Evolutionary conservation across 2,797 vertebrate species (phyloP), one percentile per base, ranked within the genome.

Genomic region (Podarcis lilfordi): DNA sequence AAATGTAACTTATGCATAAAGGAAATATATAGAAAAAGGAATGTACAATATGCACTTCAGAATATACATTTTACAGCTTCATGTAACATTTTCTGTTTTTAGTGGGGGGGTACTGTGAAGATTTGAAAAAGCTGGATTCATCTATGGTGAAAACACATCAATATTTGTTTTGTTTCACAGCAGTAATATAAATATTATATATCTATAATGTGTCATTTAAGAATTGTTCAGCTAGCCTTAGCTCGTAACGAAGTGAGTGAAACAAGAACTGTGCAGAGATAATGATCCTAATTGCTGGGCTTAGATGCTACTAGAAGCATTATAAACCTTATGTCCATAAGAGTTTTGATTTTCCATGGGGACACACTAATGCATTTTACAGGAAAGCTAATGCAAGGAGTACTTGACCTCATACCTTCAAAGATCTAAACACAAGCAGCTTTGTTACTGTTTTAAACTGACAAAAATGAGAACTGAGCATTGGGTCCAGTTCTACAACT

Each of bases 291-390:
- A 45, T 6, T 83, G 88, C 76, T 77, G 37, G 50, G n/a, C 76
- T 76, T 77, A 50, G 45, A 45, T 45, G 77, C 64, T 35, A 61
- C 45, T 50, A n/a, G 61, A 40, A 88, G 83, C 82, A 82, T 74
- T 74, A 64, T 45, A 80, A 90, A 76, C 85, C 19, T 8, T n/a
- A 79, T 50, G 66, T 32, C 68, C 40, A 72, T 79, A 84, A 78
- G 50, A 78, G 66, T 74, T 79, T 76, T 81, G 2, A 2, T 88
- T 92, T 94, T 94, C 90, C 88, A 19, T 0, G 23, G 45, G 86
- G 84, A 79, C 32, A 40, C 37, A 85, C 90, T 92, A 80, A 85
- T 89, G 88, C 71, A 81, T 92, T 91, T 91, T 88, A 88, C 21
- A 74, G 74, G 45, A 80, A 72, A 85, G n/a, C 61, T 23, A 86